phyloP scores from a whole-genome alignment of 2,113 vertebrate species.

The Ceratotherium simum region DNA sequence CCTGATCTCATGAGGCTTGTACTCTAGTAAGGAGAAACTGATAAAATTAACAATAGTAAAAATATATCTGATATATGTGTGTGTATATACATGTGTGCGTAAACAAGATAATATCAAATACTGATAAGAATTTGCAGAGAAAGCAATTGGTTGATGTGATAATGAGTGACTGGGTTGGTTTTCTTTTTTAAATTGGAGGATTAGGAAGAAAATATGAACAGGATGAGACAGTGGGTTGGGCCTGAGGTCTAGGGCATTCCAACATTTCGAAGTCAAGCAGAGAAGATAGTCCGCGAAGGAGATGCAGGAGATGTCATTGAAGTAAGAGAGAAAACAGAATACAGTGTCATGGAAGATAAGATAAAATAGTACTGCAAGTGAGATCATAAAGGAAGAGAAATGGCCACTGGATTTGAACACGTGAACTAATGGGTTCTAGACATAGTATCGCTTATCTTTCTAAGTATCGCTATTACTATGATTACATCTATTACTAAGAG shows the following conservation, averaged over 20 bases:
- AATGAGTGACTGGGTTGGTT: not conserved
- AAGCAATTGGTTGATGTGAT: not conserved
- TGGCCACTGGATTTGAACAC: not conserved
- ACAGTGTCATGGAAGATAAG: not conserved
- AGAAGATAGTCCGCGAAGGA: not conserved
- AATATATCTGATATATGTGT: not conserved
- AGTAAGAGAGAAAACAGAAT: not conserved
- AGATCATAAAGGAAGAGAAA: not conserved
- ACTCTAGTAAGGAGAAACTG: not conserved
- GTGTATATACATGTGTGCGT: not conserved
- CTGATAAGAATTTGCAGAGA: not conserved
- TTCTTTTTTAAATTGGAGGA: not conserved
- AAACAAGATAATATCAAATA: not conserved
- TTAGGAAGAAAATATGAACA: not conserved
- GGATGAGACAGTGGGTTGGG: not conserved
- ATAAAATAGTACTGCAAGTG: not conserved
- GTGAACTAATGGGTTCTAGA: not conserved
- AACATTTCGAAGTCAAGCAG: not conserved
- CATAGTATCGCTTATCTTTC: not conserved
- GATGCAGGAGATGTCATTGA: not conserved
- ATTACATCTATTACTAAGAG: not conserved
- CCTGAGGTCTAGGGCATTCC: not conserved
- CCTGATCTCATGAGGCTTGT: not conserved
- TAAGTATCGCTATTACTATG: not conserved
- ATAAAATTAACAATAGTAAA: not conserved